Evolutionary conservation across 2,888 invertebrate species (phyloP).

Genomic region (Drosophila barbarae): DNA sequence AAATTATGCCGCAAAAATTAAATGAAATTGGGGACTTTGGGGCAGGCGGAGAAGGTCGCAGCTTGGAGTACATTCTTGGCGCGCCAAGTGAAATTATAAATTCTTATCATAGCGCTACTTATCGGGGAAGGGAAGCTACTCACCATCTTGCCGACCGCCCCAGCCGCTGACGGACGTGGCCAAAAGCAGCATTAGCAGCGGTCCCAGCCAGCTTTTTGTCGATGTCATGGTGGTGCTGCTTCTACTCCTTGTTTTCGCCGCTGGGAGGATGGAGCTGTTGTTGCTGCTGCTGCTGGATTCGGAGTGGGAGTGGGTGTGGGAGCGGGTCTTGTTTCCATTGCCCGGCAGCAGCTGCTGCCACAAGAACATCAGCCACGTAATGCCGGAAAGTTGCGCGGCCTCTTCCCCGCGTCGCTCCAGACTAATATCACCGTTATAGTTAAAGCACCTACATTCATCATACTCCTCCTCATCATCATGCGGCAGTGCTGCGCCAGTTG

Average conservation of each 20-base stretch:
- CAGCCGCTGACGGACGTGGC: slow-evolving; percentile 76
- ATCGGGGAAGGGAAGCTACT: slow-evolving; percentile 59
- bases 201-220: slow-evolving; percentile 65
- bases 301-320: slow-evolving; percentile 1
- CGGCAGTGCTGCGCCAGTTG: slow-evolving; percentile 47
- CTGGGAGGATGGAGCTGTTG: slow-evolving; percentile 17
- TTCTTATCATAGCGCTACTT: slow-evolving; percentile 71
- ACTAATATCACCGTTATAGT: slow-evolving; percentile 76
- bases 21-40: slow-evolving; percentile 54
- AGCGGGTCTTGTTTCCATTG: slow-evolving; percentile 28
- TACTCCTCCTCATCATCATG: slow-evolving; percentile 51
- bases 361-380: slow-evolving; percentile 70
- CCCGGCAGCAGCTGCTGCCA: slow-evolving; percentile 60
- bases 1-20: slow-evolving; percentile 66
- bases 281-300: background rate
- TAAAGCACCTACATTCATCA: slow-evolving; percentile 77
- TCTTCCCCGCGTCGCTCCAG: slow-evolving; percentile 51
- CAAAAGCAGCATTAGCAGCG: slow-evolving; percentile 71
- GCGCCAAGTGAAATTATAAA: slow-evolving; percentile 63
- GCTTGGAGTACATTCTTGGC: slow-evolving; percentile 26
- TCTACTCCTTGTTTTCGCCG: slow-evolving; percentile 30
- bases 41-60: background rate
- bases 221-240: slow-evolving; percentile 56
- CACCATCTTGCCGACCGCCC: slow-evolving; percentile 78
- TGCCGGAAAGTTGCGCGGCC: slow-evolving; percentile 61